These are phyloP conservation scores for Gymnodraco acuticeps DNA, from an alignment of 2,797 vertebrate species.

Conservation along the genomic window DNA sequence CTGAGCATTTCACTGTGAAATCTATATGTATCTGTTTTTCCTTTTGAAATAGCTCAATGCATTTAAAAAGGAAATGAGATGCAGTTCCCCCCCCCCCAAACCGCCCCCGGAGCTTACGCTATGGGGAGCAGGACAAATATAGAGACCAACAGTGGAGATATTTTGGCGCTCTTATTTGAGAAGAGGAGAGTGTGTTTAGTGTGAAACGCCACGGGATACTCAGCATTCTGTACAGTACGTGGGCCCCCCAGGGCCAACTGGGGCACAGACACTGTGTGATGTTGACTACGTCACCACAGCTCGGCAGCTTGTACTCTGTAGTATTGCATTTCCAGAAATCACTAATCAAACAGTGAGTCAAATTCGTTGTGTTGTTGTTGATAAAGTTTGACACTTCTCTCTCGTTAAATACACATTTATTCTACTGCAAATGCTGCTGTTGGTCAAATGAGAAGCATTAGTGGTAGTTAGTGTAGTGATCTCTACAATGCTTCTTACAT, in stretches of 20 bases:
- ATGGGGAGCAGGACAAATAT: conserved; percentile 11
- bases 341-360: conserved; percentile 8
- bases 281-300: conserved; percentile 5
- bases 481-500: not conserved
- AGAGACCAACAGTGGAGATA: conserved; percentile 3
- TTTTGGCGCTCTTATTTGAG: conserved; percentile 4
- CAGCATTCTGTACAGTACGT: not conserved
- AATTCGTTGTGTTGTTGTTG: not conserved
- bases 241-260: conserved; percentile 19
- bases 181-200: conserved; percentile 3
- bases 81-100: conserved; percentile 21
- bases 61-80: conserved; percentile 33
- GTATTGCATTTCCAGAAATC: conserved; percentile 42
- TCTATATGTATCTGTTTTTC: not conserved
- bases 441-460: conserved; percentile 2
- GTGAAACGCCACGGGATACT: conserved; percentile 1
- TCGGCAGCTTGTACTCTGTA: conserved; percentile 12
- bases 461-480: not conserved
- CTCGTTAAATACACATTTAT: conserved; percentile 1
- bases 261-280: conserved; percentile 32
- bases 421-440: conserved; percentile 5
- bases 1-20: conserved; percentile 28
- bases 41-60: conserved; percentile 1
- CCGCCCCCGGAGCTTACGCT: not conserved
- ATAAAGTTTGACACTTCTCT: conserved; percentile 25